Conservation (phyloP, 2,113 vertebrate species). For the Cebus imitator region DNA sequence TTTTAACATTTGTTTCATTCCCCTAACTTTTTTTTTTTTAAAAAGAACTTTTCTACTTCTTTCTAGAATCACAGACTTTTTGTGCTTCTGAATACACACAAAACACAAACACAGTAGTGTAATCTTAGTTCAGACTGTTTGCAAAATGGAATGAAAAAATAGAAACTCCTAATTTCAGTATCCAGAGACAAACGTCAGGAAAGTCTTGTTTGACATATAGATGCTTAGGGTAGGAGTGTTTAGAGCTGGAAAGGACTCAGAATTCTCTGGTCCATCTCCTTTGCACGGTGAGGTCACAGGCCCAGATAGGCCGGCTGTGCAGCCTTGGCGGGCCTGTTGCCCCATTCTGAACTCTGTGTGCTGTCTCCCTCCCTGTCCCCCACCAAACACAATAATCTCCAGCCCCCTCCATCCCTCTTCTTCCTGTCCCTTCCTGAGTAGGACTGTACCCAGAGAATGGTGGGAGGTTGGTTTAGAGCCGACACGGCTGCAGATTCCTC, state of each 20-base stretch:
- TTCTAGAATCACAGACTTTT: not conserved
- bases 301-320: not conserved
- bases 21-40: not conserved
- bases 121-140: not conserved
- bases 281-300: not conserved
- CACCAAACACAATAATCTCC: not conserved
- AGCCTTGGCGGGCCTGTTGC: rapidly evolving
- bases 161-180: not conserved
- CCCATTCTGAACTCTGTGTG: not conserved
- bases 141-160: not conserved
- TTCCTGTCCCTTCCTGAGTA: not conserved
- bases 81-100: not conserved
- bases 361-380: not conserved
- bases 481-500: slow-evolving; percentile 53
- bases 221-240: not conserved
- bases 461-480: slow-evolving; percentile 48
- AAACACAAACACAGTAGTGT: not conserved
- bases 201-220: not conserved
- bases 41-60: not conserved
- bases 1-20: not conserved
- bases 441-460: not conserved
- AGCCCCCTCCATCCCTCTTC: not conserved
- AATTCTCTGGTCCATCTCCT: not conserved
- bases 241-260: not conserved
- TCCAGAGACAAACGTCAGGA: not conserved